Base-by-base conservation (phyloP, 2,113 vertebrate species). In the Geococcyx californianus region DNA sequence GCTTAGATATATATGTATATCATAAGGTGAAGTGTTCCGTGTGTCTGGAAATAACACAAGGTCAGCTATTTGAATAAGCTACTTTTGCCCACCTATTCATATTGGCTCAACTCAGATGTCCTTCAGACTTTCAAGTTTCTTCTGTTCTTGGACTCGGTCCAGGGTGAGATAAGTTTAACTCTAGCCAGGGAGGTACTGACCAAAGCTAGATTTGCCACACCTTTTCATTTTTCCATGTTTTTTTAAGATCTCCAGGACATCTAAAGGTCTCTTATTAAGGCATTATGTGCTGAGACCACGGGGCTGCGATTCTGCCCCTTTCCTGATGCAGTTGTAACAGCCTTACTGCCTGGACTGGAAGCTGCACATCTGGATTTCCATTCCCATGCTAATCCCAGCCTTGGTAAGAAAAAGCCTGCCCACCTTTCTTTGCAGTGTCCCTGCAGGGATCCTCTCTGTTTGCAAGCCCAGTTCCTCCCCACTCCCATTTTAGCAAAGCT, bases 91-190 rank as follows among this genome's bases (percentile, higher is more conserved):
- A 45, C 21, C 56, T 47, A 36, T 44, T 85, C 66, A 44, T 31
- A 56, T 4, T 4, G 7, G 33, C 31, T 54, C 75, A 87, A 72
- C 76, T 86, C 68, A 55, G 64, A 64, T 3, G 52, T 70, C 92
- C 87, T 94, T 95, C 64, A 90, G 68, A 89, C 49, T 87, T 88
- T 51, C 47, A 86, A n/a, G 59, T 34, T 90, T 67, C n/a, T 84
- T 69, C 51, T 67, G 67, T 55, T 74, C 64, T 44, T 90, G 95
- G 93, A 83, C 64, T 74, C 63, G 24, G 47, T 73, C 92, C 94
- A 95, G 63, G 26, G 38, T 76, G 47, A 88, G 38, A 56, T 33
- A 73, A 78, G 79, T 75, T n/a, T 31, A 55, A 84, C 73, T 78
- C 66, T 16, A 40, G 59, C 26, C 24, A 75, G 7, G 33, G 12